Evolutionary conservation across 2,888 invertebrate genomes (phyloP).

Genomic region (Conops quadrifasciatus): DNA sequence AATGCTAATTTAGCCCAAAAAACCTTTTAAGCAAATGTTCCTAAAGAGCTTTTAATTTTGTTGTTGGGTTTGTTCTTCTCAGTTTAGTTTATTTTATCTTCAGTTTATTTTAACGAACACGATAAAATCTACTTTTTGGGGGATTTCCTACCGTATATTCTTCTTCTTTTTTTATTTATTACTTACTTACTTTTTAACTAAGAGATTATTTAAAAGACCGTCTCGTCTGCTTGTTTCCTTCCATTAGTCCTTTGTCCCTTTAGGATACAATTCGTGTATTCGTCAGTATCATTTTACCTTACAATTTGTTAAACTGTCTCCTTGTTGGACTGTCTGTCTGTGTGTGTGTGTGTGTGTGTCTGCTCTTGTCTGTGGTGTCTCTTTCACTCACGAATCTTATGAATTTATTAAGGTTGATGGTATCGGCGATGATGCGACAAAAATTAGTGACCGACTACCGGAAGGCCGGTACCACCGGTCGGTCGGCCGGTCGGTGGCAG

Average conservation of each 20-base stretch:
- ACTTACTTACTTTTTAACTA: not conserved
- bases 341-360: too few species aligned
- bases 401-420: slow-evolving; percentile 7
- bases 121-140: not conserved
- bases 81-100: not conserved
- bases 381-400: not conserved
- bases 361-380: not conserved
- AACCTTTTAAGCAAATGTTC: slow-evolving; percentile 14
- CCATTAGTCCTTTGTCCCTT: not conserved
- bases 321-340: not conserved
- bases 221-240: not conserved
- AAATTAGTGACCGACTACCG: not conserved
- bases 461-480: slow-evolving; percentile 4
- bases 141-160: not conserved
- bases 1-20: not conserved
- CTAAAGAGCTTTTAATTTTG: not conserved
- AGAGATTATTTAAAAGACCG: not conserved
- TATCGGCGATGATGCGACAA: not conserved
- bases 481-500: too few species aligned
- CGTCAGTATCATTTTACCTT: not conserved
- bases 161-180: not conserved
- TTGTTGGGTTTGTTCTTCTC: not conserved
- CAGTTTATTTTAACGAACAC: not conserved
- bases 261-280: too few species aligned
- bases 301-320: not conserved